phyloP scores from a whole-genome alignment of 2,113 vertebrate species.

The Aegypius monachus region DNA sequence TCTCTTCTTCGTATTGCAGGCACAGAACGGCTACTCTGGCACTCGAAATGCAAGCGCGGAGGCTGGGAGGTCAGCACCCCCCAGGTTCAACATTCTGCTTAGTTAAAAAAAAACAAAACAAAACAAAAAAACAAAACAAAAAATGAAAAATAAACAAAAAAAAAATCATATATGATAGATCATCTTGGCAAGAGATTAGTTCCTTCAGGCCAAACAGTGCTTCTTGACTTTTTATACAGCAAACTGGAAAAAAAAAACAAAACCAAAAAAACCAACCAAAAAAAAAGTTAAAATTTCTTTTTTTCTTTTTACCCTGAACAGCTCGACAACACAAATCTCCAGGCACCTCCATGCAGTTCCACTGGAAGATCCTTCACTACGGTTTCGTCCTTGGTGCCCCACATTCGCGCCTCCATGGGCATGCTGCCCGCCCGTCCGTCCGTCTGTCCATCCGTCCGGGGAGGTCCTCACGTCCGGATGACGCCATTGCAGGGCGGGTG shows the following conservation, averaged over 20 bases:
- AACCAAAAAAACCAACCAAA: background rate
- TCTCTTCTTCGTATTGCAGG: conserved; percentile 60
- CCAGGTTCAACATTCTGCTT: conserved; percentile 52
- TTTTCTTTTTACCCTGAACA: conserved; percentile 22
- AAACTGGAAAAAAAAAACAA: background rate
- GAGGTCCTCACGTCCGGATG: conserved; percentile 78
- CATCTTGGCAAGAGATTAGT: conserved; percentile 65
- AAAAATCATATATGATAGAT: conserved; percentile 14
- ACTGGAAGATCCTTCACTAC: conserved; percentile 23
- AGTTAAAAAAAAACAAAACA: background rate
- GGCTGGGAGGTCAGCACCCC: background rate
- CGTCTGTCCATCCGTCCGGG: rapidly evolving
- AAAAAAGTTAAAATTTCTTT: background rate
- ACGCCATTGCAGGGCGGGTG: conserved; percentile 75
- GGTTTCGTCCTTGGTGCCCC: background rate
- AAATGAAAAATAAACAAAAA: background rate
- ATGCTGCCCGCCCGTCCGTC: rapidly evolving
- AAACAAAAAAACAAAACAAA: background rate
- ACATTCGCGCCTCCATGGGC: background rate
- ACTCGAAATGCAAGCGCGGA: background rate
- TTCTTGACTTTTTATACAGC: conserved; percentile 69
- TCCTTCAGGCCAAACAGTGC: conserved; percentile 74
- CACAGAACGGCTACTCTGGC: conserved; percentile 62
- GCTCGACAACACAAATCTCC: conserved; percentile 27
- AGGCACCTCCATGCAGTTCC: conserved; percentile 7